Base-by-base conservation (phyloP, 2,888 invertebrate genomes). In the Rotaria macrura region DNA sequence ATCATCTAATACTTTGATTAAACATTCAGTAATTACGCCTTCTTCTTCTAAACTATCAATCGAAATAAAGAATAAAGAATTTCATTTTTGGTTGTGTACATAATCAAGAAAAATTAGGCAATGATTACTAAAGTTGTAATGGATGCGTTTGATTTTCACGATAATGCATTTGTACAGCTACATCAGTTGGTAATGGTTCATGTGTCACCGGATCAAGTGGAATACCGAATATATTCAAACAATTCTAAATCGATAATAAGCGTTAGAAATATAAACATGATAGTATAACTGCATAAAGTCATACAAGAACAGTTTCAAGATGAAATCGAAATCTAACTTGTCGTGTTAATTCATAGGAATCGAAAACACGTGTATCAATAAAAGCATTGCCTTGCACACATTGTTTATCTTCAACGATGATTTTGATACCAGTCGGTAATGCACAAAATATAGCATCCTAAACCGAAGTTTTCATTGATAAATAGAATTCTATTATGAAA, bases 401-500 rank as follows among this genome's bases (percentile, higher is more conserved):
- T 79, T 79, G 79, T 43, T 43, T 43, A n/a, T 79, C 79, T 79
- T 79, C 79, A 2, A 79, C 79, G 25, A 79, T 79, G 4, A 43
- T 43, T 79, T 79, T 79, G 34, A 79, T n/a, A 25, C 79, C 79
- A 25, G 79, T 43, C 25, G 79, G 43, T 7, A 79, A 43, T 25
- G 43, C 79, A 79, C 79, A 79, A 79, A 79, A 79, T 23, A 43
- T 79, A 25, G 79, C 79, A 79, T 79, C 23, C 79, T 79, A 79
- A 79, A 79, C 25, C 25, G 10, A 23, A 74, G 29, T 65, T 10
- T 29, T 29, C 20, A 23, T 52, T 17, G 49, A 52, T 52, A 5
- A 52, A 52, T 52, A 49, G n/a, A n/a, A n/a, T n/a, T n/a, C n/a
- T n/a, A n/a, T n/a, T n/a, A n/a, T n/a, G n/a, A n/a, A n/a, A n/a